Evolutionary conservation across 2,797 vertebrate species (phyloP).

Genomic region (Melanotaenia boesemani): DNA sequence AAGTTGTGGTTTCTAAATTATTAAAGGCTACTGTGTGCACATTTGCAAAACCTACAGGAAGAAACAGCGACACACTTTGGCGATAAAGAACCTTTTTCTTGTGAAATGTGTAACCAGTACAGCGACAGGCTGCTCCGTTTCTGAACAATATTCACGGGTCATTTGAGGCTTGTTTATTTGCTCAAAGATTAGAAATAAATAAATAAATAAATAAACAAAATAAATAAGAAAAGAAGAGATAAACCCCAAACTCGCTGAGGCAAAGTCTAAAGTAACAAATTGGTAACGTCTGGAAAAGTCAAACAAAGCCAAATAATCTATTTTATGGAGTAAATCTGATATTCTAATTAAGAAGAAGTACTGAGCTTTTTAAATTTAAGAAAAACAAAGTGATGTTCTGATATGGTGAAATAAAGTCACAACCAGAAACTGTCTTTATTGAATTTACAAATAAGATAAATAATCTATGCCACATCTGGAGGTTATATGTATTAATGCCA

Average conservation of each 20-base stretch:
- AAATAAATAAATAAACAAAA: background rate
- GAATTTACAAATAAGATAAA: background rate
- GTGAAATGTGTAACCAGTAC: constrained; percentile 1
- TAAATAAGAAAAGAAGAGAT: background rate
- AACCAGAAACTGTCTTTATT: background rate
- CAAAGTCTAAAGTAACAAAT: background rate
- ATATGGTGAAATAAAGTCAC: background rate
- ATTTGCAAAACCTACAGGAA: background rate
- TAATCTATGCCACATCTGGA: background rate
- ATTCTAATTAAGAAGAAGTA: too few species aligned
- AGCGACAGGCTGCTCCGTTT: background rate
- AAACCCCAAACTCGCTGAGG: background rate
- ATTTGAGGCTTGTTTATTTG: background rate
- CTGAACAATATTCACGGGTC: background rate
- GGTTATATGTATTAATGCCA: background rate
- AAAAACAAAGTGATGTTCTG: too few species aligned
- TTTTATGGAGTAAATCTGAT: background rate
- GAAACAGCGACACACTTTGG: constrained; percentile 77
- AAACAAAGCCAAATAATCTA: background rate
- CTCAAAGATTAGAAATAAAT: background rate
- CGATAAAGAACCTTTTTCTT: constrained; percentile 26
- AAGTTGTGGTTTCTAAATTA: background rate
- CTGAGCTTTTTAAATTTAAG: too few species aligned
- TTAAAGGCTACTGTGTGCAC: constrained; percentile 6
- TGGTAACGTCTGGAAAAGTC: background rate